phyloP scores from a whole-genome alignment of 2,888 invertebrate species.

The Polymixis flavicincta region DNA sequence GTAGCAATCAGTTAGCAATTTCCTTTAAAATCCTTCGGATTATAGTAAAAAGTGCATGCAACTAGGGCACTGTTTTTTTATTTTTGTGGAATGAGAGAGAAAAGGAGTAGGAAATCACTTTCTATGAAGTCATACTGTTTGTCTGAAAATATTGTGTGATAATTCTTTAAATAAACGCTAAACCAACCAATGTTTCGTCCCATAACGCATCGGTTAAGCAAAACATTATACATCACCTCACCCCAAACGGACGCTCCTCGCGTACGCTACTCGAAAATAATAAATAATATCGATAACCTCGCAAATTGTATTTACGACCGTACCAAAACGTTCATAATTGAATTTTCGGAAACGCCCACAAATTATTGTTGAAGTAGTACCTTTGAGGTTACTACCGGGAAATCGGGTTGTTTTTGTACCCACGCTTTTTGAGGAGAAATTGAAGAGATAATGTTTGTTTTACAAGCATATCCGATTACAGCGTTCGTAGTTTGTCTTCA shows the following conservation, averaged over 20 bases:
- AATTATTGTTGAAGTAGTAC: slow-evolving; percentile 44
- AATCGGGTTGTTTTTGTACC: slow-evolving; percentile 33
- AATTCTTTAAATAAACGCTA: no score
- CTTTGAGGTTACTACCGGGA: slow-evolving; percentile 40
- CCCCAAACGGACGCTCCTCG: slow-evolving; percentile 15
- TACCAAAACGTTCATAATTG: slow-evolving; percentile 69
- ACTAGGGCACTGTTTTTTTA: no score
- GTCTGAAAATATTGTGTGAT: no score
- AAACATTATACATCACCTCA: slow-evolving; percentile 20
- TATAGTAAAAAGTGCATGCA: no score
- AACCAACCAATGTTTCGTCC: neutral
- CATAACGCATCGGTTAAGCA: slow-evolving; percentile 19
- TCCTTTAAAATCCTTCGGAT: no score
- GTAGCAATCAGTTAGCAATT: no score
- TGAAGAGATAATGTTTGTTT: slow-evolving; percentile 21
- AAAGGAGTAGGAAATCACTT: no score
- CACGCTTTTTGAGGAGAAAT: slow-evolving; percentile 27
- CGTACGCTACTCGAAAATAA: slow-evolving; percentile 43
- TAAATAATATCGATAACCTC: slow-evolving; percentile 66
- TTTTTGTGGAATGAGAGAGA: no score
- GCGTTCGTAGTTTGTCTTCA: neutral
- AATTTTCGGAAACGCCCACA: slow-evolving; percentile 68
- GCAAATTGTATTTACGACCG: slow-evolving; percentile 73
- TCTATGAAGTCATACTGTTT: no score
- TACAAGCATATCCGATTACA: slow-evolving; percentile 11